phyloP scores from a whole-genome alignment of 1,140 invertebrate genomes.

The Medauroidea extradentata region DNA sequence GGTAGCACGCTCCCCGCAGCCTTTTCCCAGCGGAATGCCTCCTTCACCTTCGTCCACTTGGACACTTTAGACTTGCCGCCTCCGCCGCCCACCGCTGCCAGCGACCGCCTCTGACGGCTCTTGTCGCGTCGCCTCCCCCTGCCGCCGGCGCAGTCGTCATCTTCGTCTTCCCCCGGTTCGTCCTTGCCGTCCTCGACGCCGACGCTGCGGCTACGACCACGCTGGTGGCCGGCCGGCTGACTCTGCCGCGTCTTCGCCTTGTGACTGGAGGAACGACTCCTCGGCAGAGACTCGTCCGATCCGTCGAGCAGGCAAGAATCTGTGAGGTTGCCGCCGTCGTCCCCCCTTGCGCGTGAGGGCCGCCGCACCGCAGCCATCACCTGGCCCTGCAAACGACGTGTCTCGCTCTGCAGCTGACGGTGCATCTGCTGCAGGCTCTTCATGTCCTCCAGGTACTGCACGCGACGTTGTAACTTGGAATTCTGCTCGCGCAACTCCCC shows the following conservation, averaged over 20 bases:
- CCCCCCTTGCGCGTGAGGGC: too few relatives aligned
- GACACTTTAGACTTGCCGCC: constrained; percentile 53
- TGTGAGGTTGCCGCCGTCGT: too few relatives aligned
- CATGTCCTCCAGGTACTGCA: constrained; percentile 68
- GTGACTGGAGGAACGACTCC: constrained; percentile 1
- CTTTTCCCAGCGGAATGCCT: constrained; percentile 72
- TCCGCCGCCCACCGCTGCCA: neutral
- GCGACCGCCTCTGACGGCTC: neutral
- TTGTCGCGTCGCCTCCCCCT: neutral
- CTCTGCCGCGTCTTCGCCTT: constrained; percentile 30
- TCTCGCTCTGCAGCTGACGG: constrained; percentile 42
- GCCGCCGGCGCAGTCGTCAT: constrained; percentile 40
- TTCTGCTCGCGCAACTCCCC: constrained; percentile 67
- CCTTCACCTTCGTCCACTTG: constrained; percentile 79
- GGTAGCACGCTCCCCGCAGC: constrained; percentile 33
- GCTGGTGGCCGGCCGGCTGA: constrained; percentile 21
- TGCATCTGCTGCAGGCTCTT: constrained; percentile 58
- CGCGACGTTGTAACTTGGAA: constrained; percentile 57
- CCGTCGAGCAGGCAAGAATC: neutral
- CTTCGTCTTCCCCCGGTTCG: constrained; percentile 40
- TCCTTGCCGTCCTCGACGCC: constrained; percentile 36
- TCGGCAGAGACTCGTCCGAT: neutral
- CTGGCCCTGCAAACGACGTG: neutral
- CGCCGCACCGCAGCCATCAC: neutral
- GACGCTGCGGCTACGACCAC: constrained; percentile 47